phyloP scores from a whole-genome alignment of 2,888 invertebrate genomes.

The Dryadula phaetusa region DNA sequence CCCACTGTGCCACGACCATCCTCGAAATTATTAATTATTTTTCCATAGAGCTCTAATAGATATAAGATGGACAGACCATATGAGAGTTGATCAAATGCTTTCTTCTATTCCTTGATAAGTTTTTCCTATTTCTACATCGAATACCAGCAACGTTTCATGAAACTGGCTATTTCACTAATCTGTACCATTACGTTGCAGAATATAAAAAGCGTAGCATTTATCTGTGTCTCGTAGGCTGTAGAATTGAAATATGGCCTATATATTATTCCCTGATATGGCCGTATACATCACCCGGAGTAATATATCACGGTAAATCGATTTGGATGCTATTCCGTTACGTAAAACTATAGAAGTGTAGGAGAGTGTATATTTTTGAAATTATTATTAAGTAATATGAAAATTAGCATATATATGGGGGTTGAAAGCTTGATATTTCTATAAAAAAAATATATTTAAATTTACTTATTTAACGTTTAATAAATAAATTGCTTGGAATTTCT shows the following conservation, averaged over 20 bases:
- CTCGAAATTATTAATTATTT: too few species aligned
- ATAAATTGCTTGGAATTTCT: too few species aligned
- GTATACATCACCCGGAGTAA: slow-evolving; percentile 14
- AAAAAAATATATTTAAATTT: too few species aligned
- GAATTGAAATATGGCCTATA: slow-evolving; percentile 21
- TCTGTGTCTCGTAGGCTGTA: slow-evolving; percentile 11
- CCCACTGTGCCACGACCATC: too few species aligned
- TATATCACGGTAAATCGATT: slow-evolving; percentile 12
- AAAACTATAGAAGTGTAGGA: neutral
- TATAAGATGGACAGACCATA: too few species aligned
- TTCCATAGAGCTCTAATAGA: too few species aligned
- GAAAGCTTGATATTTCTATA: too few species aligned
- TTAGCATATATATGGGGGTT: too few species aligned
- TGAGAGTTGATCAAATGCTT: too few species aligned
- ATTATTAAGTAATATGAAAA: neutral
- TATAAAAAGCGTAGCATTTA: slow-evolving; percentile 10
- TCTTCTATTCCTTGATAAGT: too few species aligned
- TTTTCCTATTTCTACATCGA: neutral
- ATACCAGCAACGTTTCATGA: neutral
- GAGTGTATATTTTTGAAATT: neutral
- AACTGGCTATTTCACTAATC: neutral
- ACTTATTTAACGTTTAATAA: too few species aligned
- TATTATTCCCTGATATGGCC: slow-evolving; percentile 19
- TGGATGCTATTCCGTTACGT: neutral
- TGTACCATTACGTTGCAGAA: neutral